Evolutionary conservation across 2,888 invertebrate species (phyloP), one percentile per base, ranked within the genome.

Genomic region (Leptura quadrifasciata): DNA sequence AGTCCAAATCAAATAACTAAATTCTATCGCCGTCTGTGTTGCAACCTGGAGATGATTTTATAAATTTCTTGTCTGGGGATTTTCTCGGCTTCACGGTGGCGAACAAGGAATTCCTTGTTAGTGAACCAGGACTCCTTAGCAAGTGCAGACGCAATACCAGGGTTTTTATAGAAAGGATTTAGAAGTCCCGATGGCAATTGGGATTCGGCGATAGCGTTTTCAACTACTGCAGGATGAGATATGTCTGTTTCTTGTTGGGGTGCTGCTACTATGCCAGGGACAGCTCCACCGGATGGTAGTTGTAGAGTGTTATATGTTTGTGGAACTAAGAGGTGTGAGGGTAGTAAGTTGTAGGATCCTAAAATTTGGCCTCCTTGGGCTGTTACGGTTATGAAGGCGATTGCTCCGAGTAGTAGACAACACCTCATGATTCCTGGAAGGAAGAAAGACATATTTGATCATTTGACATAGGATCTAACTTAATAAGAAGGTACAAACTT

Each of bases 91-190:
- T 95, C 95, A 12, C 96, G 91, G 85, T 95, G 92, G 58, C 93
- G 91, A 0, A 96, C 95, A 77, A 93, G 94, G 91, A 93, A 94
- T 87, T 95, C 95, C 85, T 95, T 94, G 80, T 94, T 92, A 0
- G 93, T 91, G 81, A 95, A 93, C 94, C 95, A 95, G 0, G 95
- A 95, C 83, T 94, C 95, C 83, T 93, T 93, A 0, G 96, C 95
- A 10, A 96, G 90, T 0, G 92, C 93, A 6, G 92, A 93, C 6
- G 94, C 95, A 12, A 95, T 92, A 1, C 90, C 88, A 0, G 95
- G 95, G 88, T 96, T 94, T 84, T 94, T 95, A 87, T 95, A 96
- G 88, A 96, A 96, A 61, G 91, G 91, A 86, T 94, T 94, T 67
- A 92, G 89, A 31, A 95, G 89, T 76, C 94, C 93, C 0, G 92